A percentile compares a stretch with the other conserved stretches of the same genome.
These are phyloP conservation scores for Channa maculata DNA, from an alignment of 2,113 vertebrate genomes.

Conservation along the genomic window DNA sequence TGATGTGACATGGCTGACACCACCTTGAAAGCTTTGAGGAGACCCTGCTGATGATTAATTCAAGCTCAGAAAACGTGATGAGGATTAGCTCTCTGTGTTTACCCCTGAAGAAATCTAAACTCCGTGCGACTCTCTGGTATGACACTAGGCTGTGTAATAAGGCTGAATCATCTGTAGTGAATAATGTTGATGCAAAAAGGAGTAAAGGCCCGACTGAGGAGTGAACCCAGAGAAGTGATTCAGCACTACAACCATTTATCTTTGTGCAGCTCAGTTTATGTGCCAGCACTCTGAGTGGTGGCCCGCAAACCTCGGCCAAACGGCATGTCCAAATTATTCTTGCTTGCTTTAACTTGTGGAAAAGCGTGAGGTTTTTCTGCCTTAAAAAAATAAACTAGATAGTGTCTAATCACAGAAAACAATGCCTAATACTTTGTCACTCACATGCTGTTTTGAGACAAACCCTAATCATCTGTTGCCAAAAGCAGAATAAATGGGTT, in stretches of 20 bases:
- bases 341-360: constrained; percentile 19
- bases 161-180: constrained; percentile 62
- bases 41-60: constrained; percentile 67
- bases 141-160: constrained; percentile 32
- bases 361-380: constrained; percentile 1
- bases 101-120: constrained; percentile 58
- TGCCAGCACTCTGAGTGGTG: constrained; percentile 18
- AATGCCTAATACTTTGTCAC: neutral
- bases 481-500: neutral
- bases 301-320: constrained; percentile 12
- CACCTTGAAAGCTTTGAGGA: constrained; percentile 67
- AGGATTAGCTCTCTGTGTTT: constrained; percentile 62
- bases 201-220: constrained; percentile 42
- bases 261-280: constrained; percentile 36
- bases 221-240: constrained; percentile 60
- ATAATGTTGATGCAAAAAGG: constrained; percentile 47
- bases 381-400: neutral
- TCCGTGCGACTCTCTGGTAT: constrained; percentile 46
- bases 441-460: neutral
- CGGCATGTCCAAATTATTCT: constrained; percentile 1
- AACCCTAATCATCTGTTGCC: neutral
- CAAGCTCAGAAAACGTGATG: constrained; percentile 41
- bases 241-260: constrained; percentile 53
- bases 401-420: neutral
- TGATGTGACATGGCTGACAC: constrained; percentile 68